Evolutionary conservation across 2,113 vertebrate species (phyloP).

Genomic region (Platysternon megacephalum): DNA sequence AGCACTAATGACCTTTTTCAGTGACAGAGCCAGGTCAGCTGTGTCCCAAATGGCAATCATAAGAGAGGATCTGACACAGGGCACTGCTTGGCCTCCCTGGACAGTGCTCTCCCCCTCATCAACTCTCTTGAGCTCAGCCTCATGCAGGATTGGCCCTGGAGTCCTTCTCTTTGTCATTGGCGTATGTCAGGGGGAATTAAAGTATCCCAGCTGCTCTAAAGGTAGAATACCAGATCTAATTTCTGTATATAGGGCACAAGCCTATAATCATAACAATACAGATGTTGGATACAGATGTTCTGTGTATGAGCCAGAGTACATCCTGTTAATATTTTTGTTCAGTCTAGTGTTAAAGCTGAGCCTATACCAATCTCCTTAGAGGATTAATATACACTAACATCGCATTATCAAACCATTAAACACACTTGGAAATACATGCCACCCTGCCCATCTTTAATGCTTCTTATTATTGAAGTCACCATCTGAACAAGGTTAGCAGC

Average conservation of each 20-base stretch:
- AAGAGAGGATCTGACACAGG: neutral
- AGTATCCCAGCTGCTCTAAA: slow-evolving; percentile 16
- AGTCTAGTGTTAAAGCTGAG: slow-evolving; percentile 76
- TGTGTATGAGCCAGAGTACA: neutral
- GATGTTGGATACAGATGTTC: slow-evolving; percentile 80
- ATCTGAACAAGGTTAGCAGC: slow-evolving; percentile 43
- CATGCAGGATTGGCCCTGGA: neutral
- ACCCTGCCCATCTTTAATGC: slow-evolving; percentile 17
- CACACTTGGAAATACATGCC: slow-evolving; percentile 71
- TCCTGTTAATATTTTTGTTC: slow-evolving; percentile 75
- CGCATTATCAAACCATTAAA: slow-evolving; percentile 77
- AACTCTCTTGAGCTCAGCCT: neutral
- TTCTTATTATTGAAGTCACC: neutral
- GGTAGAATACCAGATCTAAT: slow-evolving; percentile 54
- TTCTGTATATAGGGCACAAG: slow-evolving; percentile 67
- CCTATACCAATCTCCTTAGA: slow-evolving; percentile 81
- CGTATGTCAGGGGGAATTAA: neutral
- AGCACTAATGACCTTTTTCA: slow-evolving; percentile 13
- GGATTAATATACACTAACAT: slow-evolving; percentile 79
- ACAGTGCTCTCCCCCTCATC: rapidly evolving
- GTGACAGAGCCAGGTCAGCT: slow-evolving; percentile 12
- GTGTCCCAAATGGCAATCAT: neutral
- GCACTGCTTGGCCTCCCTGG: neutral
- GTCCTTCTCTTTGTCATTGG: slow-evolving; percentile 1
- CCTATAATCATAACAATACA: slow-evolving; percentile 67